These are phyloP conservation scores for Eubasilissa splendida DNA, from an alignment of 2,888 invertebrate species.

Conservation along the genomic window DNA sequence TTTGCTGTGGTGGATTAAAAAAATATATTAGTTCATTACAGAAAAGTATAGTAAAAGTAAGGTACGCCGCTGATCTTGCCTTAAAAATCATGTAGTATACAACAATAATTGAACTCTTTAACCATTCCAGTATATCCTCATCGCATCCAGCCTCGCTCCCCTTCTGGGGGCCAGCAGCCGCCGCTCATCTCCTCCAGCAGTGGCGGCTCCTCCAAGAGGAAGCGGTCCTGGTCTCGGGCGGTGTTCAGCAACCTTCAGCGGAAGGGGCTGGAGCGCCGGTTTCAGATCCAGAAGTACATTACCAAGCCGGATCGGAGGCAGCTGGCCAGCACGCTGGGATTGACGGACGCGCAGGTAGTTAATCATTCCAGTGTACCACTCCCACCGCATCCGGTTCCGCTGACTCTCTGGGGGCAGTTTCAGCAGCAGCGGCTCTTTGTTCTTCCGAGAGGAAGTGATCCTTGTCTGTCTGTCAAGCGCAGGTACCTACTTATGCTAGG, in stretches of 20 bases:
- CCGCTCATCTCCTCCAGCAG: constrained; percentile 63
- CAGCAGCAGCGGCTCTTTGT: too few relatives aligned
- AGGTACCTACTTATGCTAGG: too few relatives aligned
- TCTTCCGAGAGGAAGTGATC: too few relatives aligned
- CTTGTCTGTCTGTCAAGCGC: too few relatives aligned
- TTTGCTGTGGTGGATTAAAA: too few relatives aligned
- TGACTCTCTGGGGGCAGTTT: not conserved
- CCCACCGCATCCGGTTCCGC: not conserved
- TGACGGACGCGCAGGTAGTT: constrained; percentile 92
- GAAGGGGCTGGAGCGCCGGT: constrained; percentile 93
- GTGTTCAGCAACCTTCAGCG: constrained; percentile 95
- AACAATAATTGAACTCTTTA: too few relatives aligned
- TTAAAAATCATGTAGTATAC: too few relatives aligned
- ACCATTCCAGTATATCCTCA: constrained; percentile 66
- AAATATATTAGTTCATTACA: too few relatives aligned
- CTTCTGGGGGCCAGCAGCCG: constrained; percentile 62
- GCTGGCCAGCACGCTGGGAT: constrained; percentile 90
- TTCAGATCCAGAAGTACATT: constrained; percentile 95
- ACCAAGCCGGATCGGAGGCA: constrained; percentile 95
- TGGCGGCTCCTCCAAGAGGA: constrained; percentile 78
- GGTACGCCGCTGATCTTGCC: too few relatives aligned
- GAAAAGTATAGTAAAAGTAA: too few relatives aligned
- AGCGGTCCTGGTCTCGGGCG: constrained; percentile 95
- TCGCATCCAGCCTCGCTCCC: constrained; percentile 62
- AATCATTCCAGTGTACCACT: not conserved